Conservation (phyloP, 53 echinoderm and acorn worm species). For the Echinarachnius parma region DNA sequence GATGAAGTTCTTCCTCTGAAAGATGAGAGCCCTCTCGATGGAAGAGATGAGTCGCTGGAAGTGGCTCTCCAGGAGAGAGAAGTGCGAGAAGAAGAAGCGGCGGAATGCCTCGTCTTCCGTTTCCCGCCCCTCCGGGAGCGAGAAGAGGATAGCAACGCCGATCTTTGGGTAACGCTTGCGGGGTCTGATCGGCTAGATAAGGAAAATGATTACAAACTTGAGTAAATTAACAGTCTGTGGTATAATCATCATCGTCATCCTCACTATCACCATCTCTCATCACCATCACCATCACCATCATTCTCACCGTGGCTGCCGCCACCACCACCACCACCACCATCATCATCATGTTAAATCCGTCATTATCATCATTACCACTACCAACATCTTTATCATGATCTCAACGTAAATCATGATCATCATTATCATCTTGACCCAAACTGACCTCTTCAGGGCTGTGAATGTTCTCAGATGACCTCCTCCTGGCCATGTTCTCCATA, state of each 20-base stretch:
- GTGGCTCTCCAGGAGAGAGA: constrained; percentile 83
- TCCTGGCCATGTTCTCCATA: constrained; percentile 78
- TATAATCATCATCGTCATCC: too few species aligned
- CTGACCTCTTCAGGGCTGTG: constrained; percentile 62
- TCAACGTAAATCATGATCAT: too few species aligned
- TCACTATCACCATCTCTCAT: too few species aligned
- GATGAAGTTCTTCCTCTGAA: constrained; percentile 59
- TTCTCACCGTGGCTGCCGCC: too few species aligned
- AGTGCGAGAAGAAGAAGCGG: constrained; percentile 98
- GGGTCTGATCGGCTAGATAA: constrained; percentile 64
- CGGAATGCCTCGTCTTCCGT: constrained; percentile 58
- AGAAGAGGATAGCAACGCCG: constrained; percentile 78
- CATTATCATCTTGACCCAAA: too few species aligned
- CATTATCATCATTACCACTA: too few species aligned
- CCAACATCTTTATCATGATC: too few species aligned
- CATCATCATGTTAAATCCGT: too few species aligned
- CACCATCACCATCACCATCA: too few species aligned
- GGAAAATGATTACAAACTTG: too few species aligned
- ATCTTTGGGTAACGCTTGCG: constrained; percentile 84
- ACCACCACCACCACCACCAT: too few species aligned
- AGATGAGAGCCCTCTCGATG: constrained; percentile 71
- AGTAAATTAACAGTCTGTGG: too few species aligned
- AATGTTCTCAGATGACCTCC: constrained; percentile 57
- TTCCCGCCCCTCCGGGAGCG: constrained; percentile 52
- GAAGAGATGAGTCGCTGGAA: constrained; percentile 61